Base-by-base conservation (phyloP, 2,113 vertebrate species). In the Merops nubicus region DNA sequence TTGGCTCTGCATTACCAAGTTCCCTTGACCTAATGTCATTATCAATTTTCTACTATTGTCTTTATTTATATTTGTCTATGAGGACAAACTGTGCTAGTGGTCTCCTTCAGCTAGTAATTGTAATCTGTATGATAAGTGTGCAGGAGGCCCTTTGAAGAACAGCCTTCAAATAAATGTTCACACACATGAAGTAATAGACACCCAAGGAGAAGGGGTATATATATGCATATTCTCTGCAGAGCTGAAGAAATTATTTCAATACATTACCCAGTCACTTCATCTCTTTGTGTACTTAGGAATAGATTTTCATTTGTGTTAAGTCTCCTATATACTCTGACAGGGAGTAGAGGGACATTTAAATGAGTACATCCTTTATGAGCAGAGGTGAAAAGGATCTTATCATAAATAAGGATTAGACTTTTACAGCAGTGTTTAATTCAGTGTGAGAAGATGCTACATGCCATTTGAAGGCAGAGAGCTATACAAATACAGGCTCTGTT, bases 21-120 rank as follows among this genome's bases (percentile, higher is more conserved):
- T 89, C 50, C 93, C 91, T 97, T 98, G 93, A 97, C 94, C 92
- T 96, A 91, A 50, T 42, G 85, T 95, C 91, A 68, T 78, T 93
- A 97, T 57, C 8, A 80, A 97, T 97, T 98, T 97, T 91, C 43
- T 12, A 73, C 80, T 79, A 73, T 67, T 97, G 65, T 96, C 69
- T 97, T 96, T 97, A 79, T 91, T 96, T 75, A 38, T 89, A 75
- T 73, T 93, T 80, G 76, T 84, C 73, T 85, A 63, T 50, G 56
- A 95, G 62, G 75, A 83, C 38, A 94, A 85, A 89, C 13, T 1
- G 2, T 73, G 76, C 70, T 74, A 87, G 50, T 60, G 65, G 31
- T 87, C 26, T 94, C 57, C 38, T 70, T 84, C 62, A 77, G 67
- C 38, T 93, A 67, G 95, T 95, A 97, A 91, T 96, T 97, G 94